phyloP scores from a whole-genome alignment of 2,797 vertebrate species.

The Phrynocephalus guinanensis region DNA sequence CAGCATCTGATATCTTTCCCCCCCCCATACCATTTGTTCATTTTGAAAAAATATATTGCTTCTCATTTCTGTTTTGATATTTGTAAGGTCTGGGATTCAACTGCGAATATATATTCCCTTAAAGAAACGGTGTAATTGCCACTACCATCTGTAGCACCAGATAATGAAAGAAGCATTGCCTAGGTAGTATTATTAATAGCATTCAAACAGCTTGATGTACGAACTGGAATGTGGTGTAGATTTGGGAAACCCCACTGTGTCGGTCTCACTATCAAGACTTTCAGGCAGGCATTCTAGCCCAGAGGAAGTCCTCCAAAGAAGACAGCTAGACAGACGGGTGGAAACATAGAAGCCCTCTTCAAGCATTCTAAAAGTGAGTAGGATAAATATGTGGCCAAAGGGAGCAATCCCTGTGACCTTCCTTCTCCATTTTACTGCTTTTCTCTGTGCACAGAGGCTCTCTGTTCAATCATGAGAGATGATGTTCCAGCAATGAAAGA shows the following conservation, averaged over 20 bases:
- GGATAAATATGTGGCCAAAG: too few species aligned
- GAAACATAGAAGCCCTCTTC: too few species aligned
- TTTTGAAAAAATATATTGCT: slow-evolving; percentile 14
- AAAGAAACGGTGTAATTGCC: slow-evolving; percentile 10
- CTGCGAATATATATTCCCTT: slow-evolving; percentile 28
- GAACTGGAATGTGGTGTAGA: not conserved
- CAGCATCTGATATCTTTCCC: not conserved
- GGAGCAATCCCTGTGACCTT: too few species aligned
- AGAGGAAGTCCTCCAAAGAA: not conserved
- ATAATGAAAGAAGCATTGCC: slow-evolving; percentile 20
- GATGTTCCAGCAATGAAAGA: too few species aligned
- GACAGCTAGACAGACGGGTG: too few species aligned
- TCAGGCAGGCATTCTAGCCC: not conserved
- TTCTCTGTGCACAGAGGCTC: too few species aligned
- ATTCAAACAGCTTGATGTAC: slow-evolving; percentile 29
- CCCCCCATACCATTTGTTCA: not conserved
- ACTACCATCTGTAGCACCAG: slow-evolving; percentile 19
- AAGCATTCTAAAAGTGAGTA: too few species aligned
- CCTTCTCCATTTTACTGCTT: too few species aligned
- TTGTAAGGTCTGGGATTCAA: slow-evolving; percentile 14
- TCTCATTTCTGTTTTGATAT: slow-evolving; percentile 28
- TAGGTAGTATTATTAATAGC: slow-evolving; percentile 14
- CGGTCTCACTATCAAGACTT: slow-evolving; percentile 2
- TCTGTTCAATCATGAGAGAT: too few species aligned
- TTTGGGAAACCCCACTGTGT: not conserved